A percentile compares a stretch with the other conserved stretches of the same genome.
Evolutionary conservation across 2,797 vertebrate genomes (phyloP).

Genomic region (Bryconaethiops microstoma): DNA sequence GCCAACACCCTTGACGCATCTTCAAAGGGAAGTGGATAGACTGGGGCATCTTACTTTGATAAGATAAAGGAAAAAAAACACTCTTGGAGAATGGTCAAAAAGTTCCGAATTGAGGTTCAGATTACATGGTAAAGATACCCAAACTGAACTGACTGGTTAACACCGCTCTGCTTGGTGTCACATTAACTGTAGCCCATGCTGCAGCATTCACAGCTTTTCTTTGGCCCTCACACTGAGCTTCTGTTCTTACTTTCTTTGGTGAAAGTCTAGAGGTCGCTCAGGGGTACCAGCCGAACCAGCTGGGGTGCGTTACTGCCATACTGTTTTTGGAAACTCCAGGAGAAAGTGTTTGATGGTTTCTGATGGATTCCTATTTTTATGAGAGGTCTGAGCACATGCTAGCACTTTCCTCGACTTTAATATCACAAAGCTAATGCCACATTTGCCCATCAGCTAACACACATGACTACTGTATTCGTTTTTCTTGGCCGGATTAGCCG

Average conservation of each 20-base stretch:
- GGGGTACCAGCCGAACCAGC: constrained; percentile 7
- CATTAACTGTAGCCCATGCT: neutral
- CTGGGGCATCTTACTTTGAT: neutral
- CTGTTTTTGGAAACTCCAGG: constrained; percentile 35
- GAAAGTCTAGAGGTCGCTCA: neutral
- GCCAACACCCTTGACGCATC: constrained; percentile 17
- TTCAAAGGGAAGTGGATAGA: constrained; percentile 20
- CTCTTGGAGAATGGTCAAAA: neutral
- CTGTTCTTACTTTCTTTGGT: constrained; percentile 17
- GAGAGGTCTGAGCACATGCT: neutral
- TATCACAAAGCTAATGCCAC: constrained; percentile 12
- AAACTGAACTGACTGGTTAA: neutral
- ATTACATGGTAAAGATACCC: neutral
- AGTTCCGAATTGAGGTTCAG: too few species aligned
- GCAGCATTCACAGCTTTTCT: neutral
- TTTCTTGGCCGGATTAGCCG: neutral
- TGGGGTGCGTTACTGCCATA: constrained; percentile 36
- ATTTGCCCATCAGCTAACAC: neutral
- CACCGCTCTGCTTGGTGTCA: neutral
- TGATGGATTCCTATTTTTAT: constrained; percentile 28
- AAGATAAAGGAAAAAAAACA: neutral
- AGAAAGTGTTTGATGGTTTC: constrained; percentile 32
- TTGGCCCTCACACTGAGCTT: constrained; percentile 1
- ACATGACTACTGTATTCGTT: constrained; percentile 3
- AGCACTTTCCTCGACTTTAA: constrained; percentile 10